Evolutionary conservation across 2,888 invertebrate species (phyloP).

Genomic region (Nasonia oneida): DNA sequence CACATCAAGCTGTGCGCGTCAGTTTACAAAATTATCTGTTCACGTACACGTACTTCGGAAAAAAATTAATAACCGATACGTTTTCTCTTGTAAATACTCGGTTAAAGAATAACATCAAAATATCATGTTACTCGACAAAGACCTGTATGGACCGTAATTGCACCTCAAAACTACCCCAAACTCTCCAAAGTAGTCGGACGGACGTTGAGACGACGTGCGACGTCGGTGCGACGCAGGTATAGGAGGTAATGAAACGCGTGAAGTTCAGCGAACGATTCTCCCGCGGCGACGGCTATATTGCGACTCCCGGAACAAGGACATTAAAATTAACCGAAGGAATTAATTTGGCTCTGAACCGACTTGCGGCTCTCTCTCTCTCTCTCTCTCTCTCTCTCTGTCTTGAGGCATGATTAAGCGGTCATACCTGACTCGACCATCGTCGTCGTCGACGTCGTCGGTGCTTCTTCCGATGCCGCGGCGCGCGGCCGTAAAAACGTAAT

Average conservation of each 20-base stretch:
- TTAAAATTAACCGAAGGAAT: conserved; percentile 59
- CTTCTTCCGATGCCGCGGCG: background rate
- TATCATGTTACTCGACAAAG: too few relatives aligned
- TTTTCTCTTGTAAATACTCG: too few relatives aligned
- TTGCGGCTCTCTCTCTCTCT: background rate
- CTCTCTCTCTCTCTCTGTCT: conserved; percentile 19
- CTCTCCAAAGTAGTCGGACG: background rate
- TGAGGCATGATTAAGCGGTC: conserved; percentile 43
- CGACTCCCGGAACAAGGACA: conserved; percentile 2
- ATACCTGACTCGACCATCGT: conserved; percentile 49
- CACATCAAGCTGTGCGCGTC: too few relatives aligned
- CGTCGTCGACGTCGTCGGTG: conserved; percentile 11
- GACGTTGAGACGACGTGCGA: background rate
- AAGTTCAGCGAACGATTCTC: conserved; percentile 32
- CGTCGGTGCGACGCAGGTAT: background rate
- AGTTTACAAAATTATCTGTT: too few relatives aligned
- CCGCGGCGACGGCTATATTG: conserved; percentile 1
- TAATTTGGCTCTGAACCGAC: conserved; percentile 29
- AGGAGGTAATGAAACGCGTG: background rate
- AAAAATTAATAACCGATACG: too few relatives aligned
- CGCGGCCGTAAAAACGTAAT: conserved; percentile 55
- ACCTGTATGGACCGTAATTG: background rate
- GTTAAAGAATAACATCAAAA: too few relatives aligned
- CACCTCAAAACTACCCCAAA: background rate
- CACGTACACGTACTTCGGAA: too few relatives aligned